Evolutionary conservation across 2,797 vertebrate genomes (phyloP).

Genomic region (Cyprinella venusta): DNA sequence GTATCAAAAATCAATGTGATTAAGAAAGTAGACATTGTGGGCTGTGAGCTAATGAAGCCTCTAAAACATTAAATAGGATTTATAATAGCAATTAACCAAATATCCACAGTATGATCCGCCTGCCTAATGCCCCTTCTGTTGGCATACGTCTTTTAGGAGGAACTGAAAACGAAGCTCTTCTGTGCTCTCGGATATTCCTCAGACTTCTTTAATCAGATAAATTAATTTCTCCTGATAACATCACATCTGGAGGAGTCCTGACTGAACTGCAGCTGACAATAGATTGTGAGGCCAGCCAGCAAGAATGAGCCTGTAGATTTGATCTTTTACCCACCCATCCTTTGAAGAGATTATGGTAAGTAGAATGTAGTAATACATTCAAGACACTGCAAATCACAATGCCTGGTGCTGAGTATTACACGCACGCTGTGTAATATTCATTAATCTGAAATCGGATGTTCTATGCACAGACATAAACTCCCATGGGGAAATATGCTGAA

Average conservation of each 20-base stretch:
- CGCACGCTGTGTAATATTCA: constrained; percentile 40
- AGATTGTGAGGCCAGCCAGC: constrained; percentile 59
- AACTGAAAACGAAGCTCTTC: constrained; percentile 7
- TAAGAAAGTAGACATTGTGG: constrained; percentile 31
- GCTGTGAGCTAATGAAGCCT: constrained; percentile 41
- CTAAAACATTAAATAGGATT: constrained; percentile 46
- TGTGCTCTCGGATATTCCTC: constrained; percentile 63
- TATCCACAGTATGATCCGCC: constrained; percentile 37
- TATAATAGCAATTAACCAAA: constrained; percentile 47
- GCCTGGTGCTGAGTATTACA: constrained; percentile 45
- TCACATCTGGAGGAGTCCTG: constrained; percentile 49
- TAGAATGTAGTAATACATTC: constrained; percentile 40
- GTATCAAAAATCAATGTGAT: constrained; percentile 36
- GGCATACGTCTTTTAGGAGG: constrained; percentile 27
- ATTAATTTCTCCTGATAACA: constrained; percentile 60
- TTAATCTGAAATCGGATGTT: constrained; percentile 50
- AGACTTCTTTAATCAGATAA: constrained; percentile 71
- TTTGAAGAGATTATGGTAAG: constrained; percentile 57
- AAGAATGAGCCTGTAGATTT: constrained; percentile 61
- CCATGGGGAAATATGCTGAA: neutral
- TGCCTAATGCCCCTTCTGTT: constrained; percentile 44
- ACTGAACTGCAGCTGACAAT: constrained; percentile 50
- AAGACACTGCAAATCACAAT: constrained; percentile 35
- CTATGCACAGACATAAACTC: constrained; percentile 3
- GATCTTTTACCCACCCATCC: constrained; percentile 40